Evolutionary conservation across 2,888 invertebrate genomes (phyloP).

Genomic region (Ligdia adustata): DNA sequence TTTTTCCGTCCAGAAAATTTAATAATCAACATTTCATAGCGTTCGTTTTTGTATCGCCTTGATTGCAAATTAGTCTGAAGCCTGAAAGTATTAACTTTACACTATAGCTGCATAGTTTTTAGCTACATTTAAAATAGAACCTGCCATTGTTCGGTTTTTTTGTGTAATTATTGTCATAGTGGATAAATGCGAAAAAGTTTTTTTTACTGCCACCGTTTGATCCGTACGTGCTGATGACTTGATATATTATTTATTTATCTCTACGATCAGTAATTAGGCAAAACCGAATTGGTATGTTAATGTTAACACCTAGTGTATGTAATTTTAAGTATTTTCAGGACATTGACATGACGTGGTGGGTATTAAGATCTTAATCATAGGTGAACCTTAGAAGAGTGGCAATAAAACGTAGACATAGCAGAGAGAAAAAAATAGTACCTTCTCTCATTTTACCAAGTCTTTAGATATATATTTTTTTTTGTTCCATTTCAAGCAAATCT

Average conservation of each 20-base stretch:
- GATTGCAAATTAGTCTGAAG: constrained; percentile 49
- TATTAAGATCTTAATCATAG: constrained; percentile 1
- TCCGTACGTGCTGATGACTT: constrained; percentile 21
- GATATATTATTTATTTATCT: constrained; percentile 23
- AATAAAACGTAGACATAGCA: no score
- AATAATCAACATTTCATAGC: constrained; percentile 39
- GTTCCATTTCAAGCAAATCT: no score
- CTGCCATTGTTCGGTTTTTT: constrained; percentile 46
- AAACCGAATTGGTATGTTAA: constrained; percentile 28
- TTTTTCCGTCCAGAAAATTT: constrained; percentile 41
- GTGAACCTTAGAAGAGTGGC: no score
- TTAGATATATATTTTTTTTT: no score
- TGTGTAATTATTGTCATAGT: constrained; percentile 51
- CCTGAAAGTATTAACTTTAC: constrained; percentile 55
- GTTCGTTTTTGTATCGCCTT: constrained; percentile 33
- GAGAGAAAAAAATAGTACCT: no score
- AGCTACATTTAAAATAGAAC: constrained; percentile 31
- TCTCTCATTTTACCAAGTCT: no score
- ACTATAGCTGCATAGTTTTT: constrained; percentile 54
- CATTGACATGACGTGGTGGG: constrained; percentile 16
- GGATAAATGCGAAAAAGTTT: constrained; percentile 49
- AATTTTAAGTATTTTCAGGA: constrained; percentile 16
- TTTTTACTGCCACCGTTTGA: constrained; percentile 30
- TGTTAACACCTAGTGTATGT: constrained; percentile 30
- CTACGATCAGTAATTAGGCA: constrained; percentile 33